phyloP scores from a whole-genome alignment of 2,888 invertebrate genomes.

The Cantharis rustica region DNA sequence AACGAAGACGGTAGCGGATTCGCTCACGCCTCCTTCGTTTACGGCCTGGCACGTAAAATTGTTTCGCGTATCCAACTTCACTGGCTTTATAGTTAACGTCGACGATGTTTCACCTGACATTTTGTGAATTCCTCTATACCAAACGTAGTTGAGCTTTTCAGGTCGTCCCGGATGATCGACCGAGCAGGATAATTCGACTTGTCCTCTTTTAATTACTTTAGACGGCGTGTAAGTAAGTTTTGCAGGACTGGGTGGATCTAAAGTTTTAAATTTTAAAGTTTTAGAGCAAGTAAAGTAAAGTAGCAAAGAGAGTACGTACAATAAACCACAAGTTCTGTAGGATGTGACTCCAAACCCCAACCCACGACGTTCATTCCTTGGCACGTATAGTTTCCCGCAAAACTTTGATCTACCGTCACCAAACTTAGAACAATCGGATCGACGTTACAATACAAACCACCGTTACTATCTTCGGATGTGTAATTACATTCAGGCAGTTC shows the following conservation, averaged over 20 bases:
- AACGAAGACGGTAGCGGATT: conserved; percentile 68
- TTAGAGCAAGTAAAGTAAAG: neutral
- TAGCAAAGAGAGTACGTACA: conserved; percentile 64
- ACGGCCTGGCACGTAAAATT: conserved; percentile 88
- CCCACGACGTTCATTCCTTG: conserved; percentile 87
- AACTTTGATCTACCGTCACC: conserved; percentile 83
- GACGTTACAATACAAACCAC: conserved; percentile 76
- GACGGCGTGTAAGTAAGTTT: conserved; percentile 74
- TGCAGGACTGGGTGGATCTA: conserved; percentile 87
- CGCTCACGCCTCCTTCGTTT: conserved; percentile 83
- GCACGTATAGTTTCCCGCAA: conserved; percentile 94
- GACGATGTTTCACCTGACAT: conserved; percentile 76
- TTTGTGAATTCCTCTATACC: conserved; percentile 78
- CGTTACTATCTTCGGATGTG: conserved; percentile 52
- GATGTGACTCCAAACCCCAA: conserved; percentile 81
- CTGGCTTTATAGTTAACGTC: conserved; percentile 81
- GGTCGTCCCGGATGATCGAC: conserved; percentile 86
- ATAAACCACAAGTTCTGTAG: conserved; percentile 79
- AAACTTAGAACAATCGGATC: conserved; percentile 85
- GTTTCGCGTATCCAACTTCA: conserved; percentile 82
- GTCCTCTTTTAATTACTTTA: conserved; percentile 79
- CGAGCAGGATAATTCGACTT: conserved; percentile 81
- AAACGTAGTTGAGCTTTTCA: conserved; percentile 72
- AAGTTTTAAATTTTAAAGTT: conserved; percentile 41
- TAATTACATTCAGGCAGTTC: conserved; percentile 82